phyloP scores from a whole-genome alignment of 2,113 vertebrate species.

The Dinomys branickii region DNA sequence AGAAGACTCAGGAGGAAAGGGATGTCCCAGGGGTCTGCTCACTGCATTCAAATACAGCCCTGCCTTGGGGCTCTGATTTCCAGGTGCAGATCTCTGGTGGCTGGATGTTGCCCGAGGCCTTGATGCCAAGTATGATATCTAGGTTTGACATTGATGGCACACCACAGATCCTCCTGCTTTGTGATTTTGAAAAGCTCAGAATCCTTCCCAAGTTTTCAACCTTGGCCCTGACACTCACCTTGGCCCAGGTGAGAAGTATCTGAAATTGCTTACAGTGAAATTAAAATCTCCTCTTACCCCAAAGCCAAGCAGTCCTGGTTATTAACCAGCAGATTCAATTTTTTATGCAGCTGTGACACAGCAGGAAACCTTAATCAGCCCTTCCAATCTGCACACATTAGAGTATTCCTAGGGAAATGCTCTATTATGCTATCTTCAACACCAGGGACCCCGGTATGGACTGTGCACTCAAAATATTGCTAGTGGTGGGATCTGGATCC shows the following conservation, averaged over 20 bases:
- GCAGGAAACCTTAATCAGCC: background rate
- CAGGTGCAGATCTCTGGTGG: background rate
- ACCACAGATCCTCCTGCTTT: background rate
- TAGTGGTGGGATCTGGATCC: background rate
- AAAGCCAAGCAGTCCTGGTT: background rate
- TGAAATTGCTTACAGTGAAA: background rate
- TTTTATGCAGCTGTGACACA: background rate
- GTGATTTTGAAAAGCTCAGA: constrained; percentile 22
- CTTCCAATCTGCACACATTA: background rate
- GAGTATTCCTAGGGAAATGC: background rate
- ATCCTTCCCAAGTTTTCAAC: background rate
- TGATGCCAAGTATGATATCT: background rate
- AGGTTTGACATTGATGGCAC: constrained; percentile 14
- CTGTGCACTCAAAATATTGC: background rate
- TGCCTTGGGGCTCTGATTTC: background rate
- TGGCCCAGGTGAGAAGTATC: background rate
- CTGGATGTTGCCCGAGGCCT: background rate
- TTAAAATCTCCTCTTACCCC: background rate
- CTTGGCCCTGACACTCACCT: background rate
- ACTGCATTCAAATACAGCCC: background rate
- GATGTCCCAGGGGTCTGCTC: background rate
- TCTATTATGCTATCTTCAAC: background rate
- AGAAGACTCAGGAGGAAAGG: background rate
- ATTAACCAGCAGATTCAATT: background rate
- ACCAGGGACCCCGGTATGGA: background rate